Base-by-base conservation (phyloP, 2,797 vertebrate genomes). In the Bradypodion ventrale region DNA sequence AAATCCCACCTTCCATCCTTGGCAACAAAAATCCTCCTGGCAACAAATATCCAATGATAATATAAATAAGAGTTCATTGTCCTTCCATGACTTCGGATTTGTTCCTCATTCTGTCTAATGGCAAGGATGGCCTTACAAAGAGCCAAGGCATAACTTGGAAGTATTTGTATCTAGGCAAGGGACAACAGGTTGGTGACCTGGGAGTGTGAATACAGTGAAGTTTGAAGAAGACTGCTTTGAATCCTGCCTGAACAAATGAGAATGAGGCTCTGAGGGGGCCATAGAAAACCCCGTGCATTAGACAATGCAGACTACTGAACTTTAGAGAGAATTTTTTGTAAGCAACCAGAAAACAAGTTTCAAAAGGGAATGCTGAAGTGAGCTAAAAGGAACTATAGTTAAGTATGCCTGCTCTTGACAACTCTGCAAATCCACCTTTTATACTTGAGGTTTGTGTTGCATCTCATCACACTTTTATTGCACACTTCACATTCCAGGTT, bases 381-480 rank as follows among this genome's bases (percentile, higher is more conserved):
- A 82, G 80, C 78, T 78, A 91, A 85, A 86, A 89, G 65, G 29
- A 76, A 15, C 62, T 87, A 60, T 46, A 81, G 77, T 91, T 83
- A 81, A 49, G 83, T 56, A 7, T 83, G 82, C 15, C 85, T 85
- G 27, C 23, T 56, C n/a, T 27, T 68, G 70, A 65, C 8, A 85
- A 80, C 66, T 62, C 7, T 74, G 32, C 46, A 70, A 88, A 89
- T 68, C 72, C 7, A 81, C 21, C 32, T 90, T 56, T 84, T n/a
- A 89, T 88, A n/a, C 66, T 88, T 75, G 80, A 83, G 81, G 59
- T 87, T 90, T 90, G 84, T 89, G 87, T 91, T 91, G 74, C 87
- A 90, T 89, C 80, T 92, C 85, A 90, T 89, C 89, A 76, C 85
- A 85, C 78, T 91, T 89, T 73, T 72, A 86, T 87, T 82, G 69